These are phyloP conservation scores for Onychomys leucogaster DNA, from an alignment of 2,797 vertebrate genomes.

Conservation along the genomic window DNA sequence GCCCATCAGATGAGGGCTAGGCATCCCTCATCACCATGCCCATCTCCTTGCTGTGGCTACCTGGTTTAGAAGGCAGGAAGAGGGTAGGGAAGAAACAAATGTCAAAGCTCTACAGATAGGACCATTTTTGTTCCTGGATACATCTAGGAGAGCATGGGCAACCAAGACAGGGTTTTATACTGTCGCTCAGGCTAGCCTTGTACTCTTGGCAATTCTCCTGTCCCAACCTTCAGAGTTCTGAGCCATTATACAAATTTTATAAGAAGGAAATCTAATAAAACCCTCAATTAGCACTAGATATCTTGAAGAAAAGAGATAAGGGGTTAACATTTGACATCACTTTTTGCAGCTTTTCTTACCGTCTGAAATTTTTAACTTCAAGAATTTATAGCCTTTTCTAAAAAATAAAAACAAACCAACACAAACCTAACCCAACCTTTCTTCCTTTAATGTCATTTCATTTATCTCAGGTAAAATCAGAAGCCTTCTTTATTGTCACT, in stretches of 20 bases:
- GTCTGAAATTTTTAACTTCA: not conserved
- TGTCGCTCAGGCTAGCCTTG: not conserved
- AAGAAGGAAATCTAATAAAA: not conserved
- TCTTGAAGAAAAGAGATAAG: not conserved
- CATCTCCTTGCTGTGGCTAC: not conserved
- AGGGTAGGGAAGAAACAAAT: not conserved
- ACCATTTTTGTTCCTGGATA: not conserved
- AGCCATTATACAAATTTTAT: not conserved
- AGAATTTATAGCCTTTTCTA: not conserved
- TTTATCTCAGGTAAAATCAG: constrained; percentile 53
- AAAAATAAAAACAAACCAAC: not conserved
- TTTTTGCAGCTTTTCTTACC: not conserved
- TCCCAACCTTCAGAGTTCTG: not conserved
- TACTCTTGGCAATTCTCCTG: not conserved
- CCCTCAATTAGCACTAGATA: not conserved
- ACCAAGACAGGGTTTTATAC: not conserved
- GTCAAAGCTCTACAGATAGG: not conserved
- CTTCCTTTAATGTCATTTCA: constrained; percentile 46
- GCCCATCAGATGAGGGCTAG: not conserved
- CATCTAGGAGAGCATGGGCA: not conserved
- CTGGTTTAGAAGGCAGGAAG: not conserved
- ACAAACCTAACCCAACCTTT: not conserved
- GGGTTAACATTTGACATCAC: not conserved
- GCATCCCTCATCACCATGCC: fast-evolving
- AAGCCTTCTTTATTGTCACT: constrained; percentile 53